Conservation (phyloP, 2,888 invertebrate genomes). For the Lapara coniferarum region DNA sequence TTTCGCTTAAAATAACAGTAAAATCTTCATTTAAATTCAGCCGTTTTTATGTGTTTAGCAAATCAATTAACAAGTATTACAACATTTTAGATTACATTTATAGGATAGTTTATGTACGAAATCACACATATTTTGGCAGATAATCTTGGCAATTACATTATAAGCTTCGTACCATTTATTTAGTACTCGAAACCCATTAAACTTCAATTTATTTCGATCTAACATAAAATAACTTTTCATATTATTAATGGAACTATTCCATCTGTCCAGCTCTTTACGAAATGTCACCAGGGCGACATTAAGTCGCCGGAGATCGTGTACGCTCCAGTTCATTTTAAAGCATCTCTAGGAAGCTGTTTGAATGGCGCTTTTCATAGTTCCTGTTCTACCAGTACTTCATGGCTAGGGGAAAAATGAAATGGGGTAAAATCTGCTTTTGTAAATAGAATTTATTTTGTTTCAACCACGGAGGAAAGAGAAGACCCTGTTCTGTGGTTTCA, state of each 20-base stretch:
- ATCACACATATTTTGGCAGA: no score
- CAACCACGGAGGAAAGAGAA: no score
- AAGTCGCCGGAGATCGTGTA: slow-evolving; percentile 7
- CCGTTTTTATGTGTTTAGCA: no score
- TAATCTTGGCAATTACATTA: no score
- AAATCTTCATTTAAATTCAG: no score
- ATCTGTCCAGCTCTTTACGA: background rate
- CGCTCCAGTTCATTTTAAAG: slow-evolving; percentile 21
- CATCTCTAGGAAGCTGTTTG: slow-evolving; percentile 3
- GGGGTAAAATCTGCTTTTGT: no score
- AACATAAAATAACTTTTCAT: slow-evolving; percentile 19
- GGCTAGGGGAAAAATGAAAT: background rate
- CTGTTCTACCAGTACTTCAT: slow-evolving; percentile 3
- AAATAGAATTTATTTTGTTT: no score
- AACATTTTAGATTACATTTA: no score
- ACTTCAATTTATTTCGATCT: slow-evolving; percentile 1
- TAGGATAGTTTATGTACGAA: no score
- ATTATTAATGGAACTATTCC: slow-evolving; percentile 12
- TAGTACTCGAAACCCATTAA: slow-evolving; percentile 4
- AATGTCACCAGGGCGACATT: slow-evolving; percentile 23
- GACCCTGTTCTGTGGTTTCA: no score
- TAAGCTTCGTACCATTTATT: background rate
- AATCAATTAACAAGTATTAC: no score
- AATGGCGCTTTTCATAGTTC: slow-evolving; percentile 4
- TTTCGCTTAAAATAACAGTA: no score